phyloP scores from a whole-genome alignment of 2,797 vertebrate species.

The Aeoliscus strigatus region DNA sequence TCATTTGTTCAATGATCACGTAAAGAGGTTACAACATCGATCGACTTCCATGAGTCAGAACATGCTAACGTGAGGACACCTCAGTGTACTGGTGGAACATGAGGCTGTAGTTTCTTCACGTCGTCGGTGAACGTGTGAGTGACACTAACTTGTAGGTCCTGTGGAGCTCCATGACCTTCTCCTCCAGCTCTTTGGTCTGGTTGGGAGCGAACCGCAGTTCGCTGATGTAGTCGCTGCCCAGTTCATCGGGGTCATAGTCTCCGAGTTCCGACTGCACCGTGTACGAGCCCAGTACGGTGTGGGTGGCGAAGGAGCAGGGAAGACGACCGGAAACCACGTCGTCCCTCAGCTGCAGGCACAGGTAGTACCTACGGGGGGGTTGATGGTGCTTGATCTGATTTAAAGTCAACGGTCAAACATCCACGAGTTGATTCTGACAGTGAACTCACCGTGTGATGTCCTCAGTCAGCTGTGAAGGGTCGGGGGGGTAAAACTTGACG shows the following conservation, averaged over 20 bases:
- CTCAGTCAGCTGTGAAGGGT: constrained; percentile 91
- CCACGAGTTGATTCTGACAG: background rate
- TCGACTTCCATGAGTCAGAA: no score
- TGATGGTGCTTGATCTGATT: background rate
- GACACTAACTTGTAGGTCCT: constrained; percentile 88
- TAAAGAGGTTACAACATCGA: no score
- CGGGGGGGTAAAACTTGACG: constrained; percentile 98
- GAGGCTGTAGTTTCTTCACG: no score
- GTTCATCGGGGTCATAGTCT: constrained; percentile 89
- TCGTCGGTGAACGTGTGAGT: no score
- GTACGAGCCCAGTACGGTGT: constrained; percentile 91
- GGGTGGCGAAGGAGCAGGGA: constrained; percentile 93
- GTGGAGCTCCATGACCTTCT: constrained; percentile 94
- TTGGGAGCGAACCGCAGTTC: constrained; percentile 94
- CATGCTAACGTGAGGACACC: no score
- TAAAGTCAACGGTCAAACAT: background rate
- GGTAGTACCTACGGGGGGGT: constrained; percentile 82
- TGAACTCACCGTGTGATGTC: constrained; percentile 90
- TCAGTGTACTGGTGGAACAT: no score
- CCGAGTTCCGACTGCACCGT: constrained; percentile 93
- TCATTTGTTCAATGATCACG: no score
- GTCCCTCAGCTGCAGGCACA: constrained; percentile 92
- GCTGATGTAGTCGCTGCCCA: constrained; percentile 85
- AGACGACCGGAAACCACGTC: constrained; percentile 92
- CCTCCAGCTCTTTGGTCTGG: constrained; percentile 94